Conservation (phyloP, 2,797 vertebrate genomes). For the Apodemus agrarius region DNA sequence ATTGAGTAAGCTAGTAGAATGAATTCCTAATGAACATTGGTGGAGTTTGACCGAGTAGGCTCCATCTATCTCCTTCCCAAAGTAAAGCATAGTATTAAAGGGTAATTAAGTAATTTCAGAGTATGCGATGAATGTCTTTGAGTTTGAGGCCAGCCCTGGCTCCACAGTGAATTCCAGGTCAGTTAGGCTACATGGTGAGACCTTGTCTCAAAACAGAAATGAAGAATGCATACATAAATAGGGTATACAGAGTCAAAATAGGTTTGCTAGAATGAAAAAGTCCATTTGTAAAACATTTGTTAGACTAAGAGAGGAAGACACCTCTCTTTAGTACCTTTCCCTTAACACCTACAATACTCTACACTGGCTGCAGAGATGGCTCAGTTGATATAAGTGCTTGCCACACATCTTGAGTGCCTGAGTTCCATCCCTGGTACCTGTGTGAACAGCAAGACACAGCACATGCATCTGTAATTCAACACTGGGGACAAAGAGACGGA, state of each 20-base stretch:
- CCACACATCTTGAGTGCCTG: not conserved
- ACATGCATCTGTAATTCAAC: not conserved
- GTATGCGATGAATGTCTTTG: not conserved
- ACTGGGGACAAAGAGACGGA: not conserved
- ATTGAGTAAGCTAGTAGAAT: not conserved
- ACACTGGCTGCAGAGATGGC: not conserved
- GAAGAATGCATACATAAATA: not conserved
- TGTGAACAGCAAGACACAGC: not conserved
- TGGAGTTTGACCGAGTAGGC: not conserved
- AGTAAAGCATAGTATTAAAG: not conserved
- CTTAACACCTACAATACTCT: not conserved
- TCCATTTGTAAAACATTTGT: conserved; percentile 1
- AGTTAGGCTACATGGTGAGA: not conserved
- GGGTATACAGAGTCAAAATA: not conserved
- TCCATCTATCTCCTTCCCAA: not conserved
- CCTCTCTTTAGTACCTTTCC: not conserved
- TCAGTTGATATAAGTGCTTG: not conserved
- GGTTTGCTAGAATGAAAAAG: not conserved
- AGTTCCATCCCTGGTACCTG: not conserved
- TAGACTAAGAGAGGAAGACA: not conserved
- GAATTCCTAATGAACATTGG: not conserved
- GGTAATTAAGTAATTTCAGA: not conserved
- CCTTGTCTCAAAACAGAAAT: not conserved
- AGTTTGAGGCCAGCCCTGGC: not conserved
- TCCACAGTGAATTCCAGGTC: not conserved